Evolutionary conservation across 2,113 vertebrate genomes (phyloP), one percentile per base, ranked within the genome.

Genomic region (Zosterops borbonicus): DNA sequence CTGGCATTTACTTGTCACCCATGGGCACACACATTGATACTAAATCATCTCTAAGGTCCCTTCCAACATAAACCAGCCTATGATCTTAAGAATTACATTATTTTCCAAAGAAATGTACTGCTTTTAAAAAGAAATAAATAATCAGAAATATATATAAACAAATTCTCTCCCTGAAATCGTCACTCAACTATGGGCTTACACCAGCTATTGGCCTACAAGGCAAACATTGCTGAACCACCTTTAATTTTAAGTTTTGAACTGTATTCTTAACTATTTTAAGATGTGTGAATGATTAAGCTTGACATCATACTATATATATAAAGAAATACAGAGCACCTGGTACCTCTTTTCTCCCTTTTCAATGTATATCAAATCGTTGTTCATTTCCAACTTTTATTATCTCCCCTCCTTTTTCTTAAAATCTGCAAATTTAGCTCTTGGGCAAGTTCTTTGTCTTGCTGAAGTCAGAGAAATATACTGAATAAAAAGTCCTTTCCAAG

Each of bases 181-280:
- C 29, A 64, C 15, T 50, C 0, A 0, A 27, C 13, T 24, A n/a
- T 0, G 0, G 35, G 41, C 9, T 83, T 81, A 75, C 0, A 3
- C 11, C 46, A 82, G 50, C 42, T 53, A 33, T 6, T 27, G n/a
- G 20, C 55, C 68, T 46, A 50, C 8, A 20, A 82, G 35, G 17
- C 25, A 85, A 50, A 70, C 18, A 42, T 6, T 10, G 22, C 52
- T 64, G 9, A 59, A 60, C 9, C 64, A 24, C 16, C 42, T 68
- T n/a, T 41, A 37, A 37, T 76, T 85, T 64, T 13, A 68, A 47
- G 11, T 47, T 42, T 33, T 35, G 8, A 89, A 25, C n/a, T 65
- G 35, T 14, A 59, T 62, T 73, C 10, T 53, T 4, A 16, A 50
- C 6, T 6, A 73, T 65, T 88, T 37, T 31, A 50, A 74, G 55